Evolutionary conservation across 2,888 invertebrate species (phyloP), one percentile per base, ranked within the genome.

Genomic region (Sminthurides aquaticus): DNA sequence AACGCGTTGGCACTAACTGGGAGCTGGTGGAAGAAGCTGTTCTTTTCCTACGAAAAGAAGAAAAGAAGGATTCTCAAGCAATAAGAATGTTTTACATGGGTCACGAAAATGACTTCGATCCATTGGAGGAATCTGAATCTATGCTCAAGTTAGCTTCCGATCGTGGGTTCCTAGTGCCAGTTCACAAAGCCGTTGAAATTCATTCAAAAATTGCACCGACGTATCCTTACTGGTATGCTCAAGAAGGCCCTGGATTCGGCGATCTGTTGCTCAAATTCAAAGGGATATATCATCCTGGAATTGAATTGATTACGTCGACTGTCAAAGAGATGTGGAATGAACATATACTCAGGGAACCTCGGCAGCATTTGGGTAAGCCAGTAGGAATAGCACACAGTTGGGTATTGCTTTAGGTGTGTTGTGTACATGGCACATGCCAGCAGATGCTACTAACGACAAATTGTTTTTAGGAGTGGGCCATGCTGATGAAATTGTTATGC

Each of bases 191-290:
- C 20, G 20, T 52, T 22, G 22, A 52, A 22, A 20, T 52, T 5
- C 52, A 52, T 52, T 8, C 52, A 52, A 20, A 52, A 5, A 5
- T 22, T 5, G 18, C 52, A 15, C 18, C 18, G 20, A 20, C 20
- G 15, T 52, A 52, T 52, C 52, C 52, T 5, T 52, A 52, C 52
- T 52, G 52, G 52, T 52, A 52, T 52, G 18, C 52, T 8, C 18
- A 52, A 20, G 5, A 52, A 52, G 52, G 52, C 52, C 52, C 52
- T 5, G 22, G 20, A 5, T 15, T 52, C 52, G 52, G 5, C 20
- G 52, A 52, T 52, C 5, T 52, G 20, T 8, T 52, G 52, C 43
- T 34, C 43, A 34, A 34, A 15, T 34, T 34, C 15, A 34, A 34
- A 15, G 43, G 43, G 43, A 34, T 11, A 34, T 34, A 34, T 34